A percentile compares a stretch with the other conserved stretches of the same genome.
Evolutionary conservation across 2,113 vertebrate genomes (phyloP).

Genomic region (Rhinolophus ferrumequinum): DNA sequence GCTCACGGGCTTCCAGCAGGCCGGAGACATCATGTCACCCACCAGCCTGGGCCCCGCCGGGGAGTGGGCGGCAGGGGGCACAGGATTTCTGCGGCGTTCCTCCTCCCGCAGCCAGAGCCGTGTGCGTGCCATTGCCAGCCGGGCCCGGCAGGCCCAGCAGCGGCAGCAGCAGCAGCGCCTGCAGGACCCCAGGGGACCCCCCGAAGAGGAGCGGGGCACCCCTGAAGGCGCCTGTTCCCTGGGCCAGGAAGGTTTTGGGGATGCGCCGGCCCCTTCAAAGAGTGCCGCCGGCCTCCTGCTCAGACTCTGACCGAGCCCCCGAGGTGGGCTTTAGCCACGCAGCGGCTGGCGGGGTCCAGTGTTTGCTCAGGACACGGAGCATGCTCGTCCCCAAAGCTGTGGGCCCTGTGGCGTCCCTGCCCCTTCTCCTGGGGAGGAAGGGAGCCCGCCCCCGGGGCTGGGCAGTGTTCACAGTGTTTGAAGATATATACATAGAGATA

Average conservation of each 20-base stretch:
- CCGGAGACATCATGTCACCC: slow-evolving; percentile 87
- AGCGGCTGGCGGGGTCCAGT: not conserved
- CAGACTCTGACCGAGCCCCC: not conserved
- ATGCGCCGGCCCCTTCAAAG: slow-evolving; percentile 23
- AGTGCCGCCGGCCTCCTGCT: not conserved
- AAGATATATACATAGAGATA: slow-evolving; percentile 73
- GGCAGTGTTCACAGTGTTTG: slow-evolving; percentile 78
- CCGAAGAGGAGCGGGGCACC: slow-evolving; percentile 94
- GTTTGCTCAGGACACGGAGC: not conserved
- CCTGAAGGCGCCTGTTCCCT: slow-evolving; percentile 94
- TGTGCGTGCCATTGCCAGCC: slow-evolving; percentile 94
- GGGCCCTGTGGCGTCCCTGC: not conserved
- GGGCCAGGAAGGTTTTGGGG: slow-evolving; percentile 86
- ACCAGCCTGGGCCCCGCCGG: slow-evolving; percentile 66
- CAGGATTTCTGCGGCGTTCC: slow-evolving; percentile 86
- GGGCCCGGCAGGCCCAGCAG: slow-evolving; percentile 94
- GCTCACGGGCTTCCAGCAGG: slow-evolving; percentile 92
- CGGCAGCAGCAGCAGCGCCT: slow-evolving; percentile 88
- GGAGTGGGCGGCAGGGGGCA: slow-evolving; percentile 72
- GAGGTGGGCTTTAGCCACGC: accelerated
- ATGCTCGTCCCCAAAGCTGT: not conserved
- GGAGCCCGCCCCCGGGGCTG: not conserved
- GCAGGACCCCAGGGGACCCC: slow-evolving; percentile 84
- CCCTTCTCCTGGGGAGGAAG: not conserved
- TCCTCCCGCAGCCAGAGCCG: slow-evolving; percentile 95